A percentile compares a stretch with the other conserved stretches of the same genome.
Evolutionary conservation across 1,140 invertebrate genomes (phyloP).

Genomic region (Chelonus insularis): DNA sequence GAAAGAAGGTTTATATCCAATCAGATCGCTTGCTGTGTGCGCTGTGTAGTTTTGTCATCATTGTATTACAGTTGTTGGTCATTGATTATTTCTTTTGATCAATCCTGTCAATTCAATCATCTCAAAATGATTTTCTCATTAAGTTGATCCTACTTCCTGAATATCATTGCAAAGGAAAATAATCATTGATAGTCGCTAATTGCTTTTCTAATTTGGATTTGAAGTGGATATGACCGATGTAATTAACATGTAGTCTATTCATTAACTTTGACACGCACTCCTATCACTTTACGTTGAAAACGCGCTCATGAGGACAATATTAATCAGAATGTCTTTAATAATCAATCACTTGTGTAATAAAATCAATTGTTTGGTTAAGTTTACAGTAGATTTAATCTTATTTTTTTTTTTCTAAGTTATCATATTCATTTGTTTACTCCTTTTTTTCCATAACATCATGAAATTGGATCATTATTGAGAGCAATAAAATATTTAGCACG

Average conservation of each 20-base stretch:
- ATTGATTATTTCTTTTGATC: conserved; percentile 32
- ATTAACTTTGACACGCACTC: conserved; percentile 18
- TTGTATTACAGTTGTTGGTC: conserved; percentile 51
- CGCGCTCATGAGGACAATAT: conserved; percentile 21
- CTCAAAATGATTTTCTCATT: conserved; percentile 4
- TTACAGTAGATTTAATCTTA: no score
- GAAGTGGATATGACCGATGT: conserved; percentile 41
- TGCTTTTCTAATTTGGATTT: conserved; percentile 42
- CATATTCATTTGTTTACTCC: no score
- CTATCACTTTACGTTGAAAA: neutral
- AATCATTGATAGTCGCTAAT: conserved; percentile 35
- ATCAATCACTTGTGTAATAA: neutral
- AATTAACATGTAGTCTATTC: conserved; percentile 31
- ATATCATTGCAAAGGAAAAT: neutral
- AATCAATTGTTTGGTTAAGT: no score
- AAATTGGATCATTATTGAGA: no score
- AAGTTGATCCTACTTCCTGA: conserved; percentile 28
- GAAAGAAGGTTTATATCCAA: conserved; percentile 84
- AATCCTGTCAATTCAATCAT: conserved; percentile 23
- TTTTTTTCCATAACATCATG: no score
- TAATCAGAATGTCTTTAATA: conserved; percentile 16
- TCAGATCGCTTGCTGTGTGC: conserved; percentile 63
- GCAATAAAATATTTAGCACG: no score
- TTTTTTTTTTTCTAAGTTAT: no score
- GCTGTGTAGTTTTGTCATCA: conserved; percentile 56